These are phyloP conservation scores for Silurus asotus DNA, from an alignment of 2,113 vertebrate species.

Conservation along the genomic window DNA sequence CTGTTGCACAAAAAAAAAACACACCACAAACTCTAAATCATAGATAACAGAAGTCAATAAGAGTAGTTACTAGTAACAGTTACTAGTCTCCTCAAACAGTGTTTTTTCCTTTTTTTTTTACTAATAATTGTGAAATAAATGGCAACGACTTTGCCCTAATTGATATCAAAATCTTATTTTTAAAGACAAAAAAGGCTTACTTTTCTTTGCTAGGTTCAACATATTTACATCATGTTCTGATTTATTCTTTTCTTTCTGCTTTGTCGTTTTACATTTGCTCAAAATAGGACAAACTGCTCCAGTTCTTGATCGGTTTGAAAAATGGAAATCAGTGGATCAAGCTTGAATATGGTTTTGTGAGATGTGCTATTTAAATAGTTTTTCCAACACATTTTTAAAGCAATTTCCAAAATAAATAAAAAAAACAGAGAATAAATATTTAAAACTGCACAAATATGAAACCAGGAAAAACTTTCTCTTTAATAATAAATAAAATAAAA, in stretches of 20 bases:
- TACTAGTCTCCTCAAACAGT: too few relatives aligned
- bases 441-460: not conserved
- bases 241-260: not conserved
- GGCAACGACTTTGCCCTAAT: too few relatives aligned
- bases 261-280: not conserved
- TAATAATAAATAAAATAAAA: not conserved
- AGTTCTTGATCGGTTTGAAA: not conserved
- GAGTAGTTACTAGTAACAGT: not conserved
- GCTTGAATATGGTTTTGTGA: too few relatives aligned
- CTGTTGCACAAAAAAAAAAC: constrained; percentile 61
- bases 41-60: not conserved
- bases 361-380: not conserved
- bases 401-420: not conserved
- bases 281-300: not conserved
- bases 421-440: not conserved
- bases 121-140: too few relatives aligned
- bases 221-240: not conserved
- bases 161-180: too few relatives aligned
- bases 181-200: too few relatives aligned
- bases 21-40: not conserved
- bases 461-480: not conserved
- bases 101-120: too few relatives aligned
- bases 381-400: not conserved
- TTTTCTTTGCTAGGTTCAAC: not conserved
- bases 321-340: too few relatives aligned